phyloP scores from a whole-genome alignment of 2,797 vertebrate genomes.

The Coendou prehensilis region DNA sequence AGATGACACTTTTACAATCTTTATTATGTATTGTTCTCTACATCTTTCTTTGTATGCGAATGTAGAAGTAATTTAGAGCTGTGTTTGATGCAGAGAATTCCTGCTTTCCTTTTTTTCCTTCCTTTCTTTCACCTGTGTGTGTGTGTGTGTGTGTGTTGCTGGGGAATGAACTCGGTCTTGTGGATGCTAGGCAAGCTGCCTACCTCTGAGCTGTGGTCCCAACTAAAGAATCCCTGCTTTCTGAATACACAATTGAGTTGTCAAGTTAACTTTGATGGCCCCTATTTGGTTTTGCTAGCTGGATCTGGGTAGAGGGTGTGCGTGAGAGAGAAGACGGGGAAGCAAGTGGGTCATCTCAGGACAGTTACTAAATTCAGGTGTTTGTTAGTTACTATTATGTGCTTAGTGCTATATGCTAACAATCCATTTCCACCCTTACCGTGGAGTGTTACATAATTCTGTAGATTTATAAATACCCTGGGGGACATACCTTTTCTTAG shows the following conservation, averaged over 20 bases:
- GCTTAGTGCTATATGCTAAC: neutral
- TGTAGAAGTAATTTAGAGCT: neutral
- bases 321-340: neutral
- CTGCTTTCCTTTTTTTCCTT: neutral
- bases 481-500: neutral
- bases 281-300: slow-evolving; percentile 47
- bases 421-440: neutral
- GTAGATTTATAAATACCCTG: neutral
- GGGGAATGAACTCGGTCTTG: neutral
- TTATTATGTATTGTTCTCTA: neutral
- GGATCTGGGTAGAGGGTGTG: neutral
- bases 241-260: neutral
- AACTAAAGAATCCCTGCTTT: slow-evolving; percentile 7
- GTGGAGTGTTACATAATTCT: neutral
- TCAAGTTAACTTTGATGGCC: slow-evolving; percentile 15
- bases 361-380: slow-evolving; percentile 29
- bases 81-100: neutral
- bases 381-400: slow-evolving; percentile 2
- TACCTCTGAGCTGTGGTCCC: neutral
- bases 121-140: neutral
- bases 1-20: neutral
- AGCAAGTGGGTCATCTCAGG: neutral
- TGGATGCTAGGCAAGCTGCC: neutral
- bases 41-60: neutral
- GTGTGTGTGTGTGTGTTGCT: neutral